Base-by-base conservation (phyloP, 2,113 vertebrate species). In the Platysternon megacephalum region DNA sequence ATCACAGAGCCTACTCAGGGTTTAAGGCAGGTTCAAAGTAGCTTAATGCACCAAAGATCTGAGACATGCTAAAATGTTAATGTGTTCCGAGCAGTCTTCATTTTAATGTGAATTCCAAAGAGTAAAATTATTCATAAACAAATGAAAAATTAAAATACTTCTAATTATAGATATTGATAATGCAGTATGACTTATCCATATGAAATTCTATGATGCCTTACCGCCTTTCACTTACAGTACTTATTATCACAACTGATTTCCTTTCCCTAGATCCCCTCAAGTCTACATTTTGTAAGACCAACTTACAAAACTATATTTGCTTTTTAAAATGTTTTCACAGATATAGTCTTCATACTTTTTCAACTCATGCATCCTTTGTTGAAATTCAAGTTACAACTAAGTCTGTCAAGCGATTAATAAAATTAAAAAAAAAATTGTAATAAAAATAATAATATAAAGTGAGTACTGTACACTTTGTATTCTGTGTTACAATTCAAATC, bases 111-210 rank as follows among this genome's bases (percentile, higher is more conserved):
- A 94, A 82, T 88, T 90, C 58, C 87, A 91, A 90, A 74, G 61
- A 86, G 55, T 87, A 86, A 88, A 96, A 85, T 26, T 24, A 87
- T 55, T 56, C 26, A 72, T 4, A 61, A 11, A 65, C 22, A 84
- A 81, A 86, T 91, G 52, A 32, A 61, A 91, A 91, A 82, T 86
- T 86, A 91, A 81, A 91, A 91, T 42, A 82, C 78, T 82, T 39
- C 55, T 85, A 53, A 91, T 91, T 86, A 86, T 16, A 95, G n/a
- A 93, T n/a, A 90, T 85, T 51, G 4, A 44, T 92, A 88, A 91
- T 84, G 19, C 88, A 82, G 72, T 3, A 94, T 87, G 5, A 92
- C 93, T 79, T 51, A 90, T 5, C 81, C 29, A 82, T n/a, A 87
- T 7, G 13, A 95, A 82, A 82, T 93, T 86, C 61, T 56, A 87